Evolutionary conservation across 2,797 vertebrate genomes (phyloP).

Genomic region (Darevskia mixta): DNA sequence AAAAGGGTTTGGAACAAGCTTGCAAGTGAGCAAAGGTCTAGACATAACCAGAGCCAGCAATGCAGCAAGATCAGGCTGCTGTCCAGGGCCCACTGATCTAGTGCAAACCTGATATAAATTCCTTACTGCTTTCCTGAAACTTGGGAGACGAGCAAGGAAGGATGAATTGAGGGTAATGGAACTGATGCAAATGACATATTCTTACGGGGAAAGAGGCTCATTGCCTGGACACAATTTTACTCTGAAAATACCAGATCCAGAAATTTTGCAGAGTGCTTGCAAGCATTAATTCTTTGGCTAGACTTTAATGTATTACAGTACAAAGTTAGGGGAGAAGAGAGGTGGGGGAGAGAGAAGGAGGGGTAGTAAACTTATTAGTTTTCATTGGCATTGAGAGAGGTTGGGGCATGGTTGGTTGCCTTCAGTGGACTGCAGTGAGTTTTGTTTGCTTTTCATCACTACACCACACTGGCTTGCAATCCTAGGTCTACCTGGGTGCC

Average conservation of each 20-base stretch:
- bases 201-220: not conserved
- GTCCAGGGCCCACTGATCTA: not conserved
- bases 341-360: too few relatives aligned
- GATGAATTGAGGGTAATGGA: not conserved
- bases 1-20: not conserved
- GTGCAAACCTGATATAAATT: not conserved
- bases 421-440: too few relatives aligned
- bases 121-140: not conserved
- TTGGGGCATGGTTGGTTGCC: too few relatives aligned
- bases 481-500: too few relatives aligned
- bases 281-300: not conserved
- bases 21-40: not conserved
- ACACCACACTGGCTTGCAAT: too few relatives aligned
- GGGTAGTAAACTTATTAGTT: too few relatives aligned
- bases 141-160: too few relatives aligned
- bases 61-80: not conserved
- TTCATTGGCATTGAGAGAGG: too few relatives aligned
- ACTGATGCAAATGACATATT: not conserved
- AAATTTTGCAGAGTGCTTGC: not conserved
- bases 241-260: not conserved
- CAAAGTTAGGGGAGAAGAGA: too few relatives aligned
- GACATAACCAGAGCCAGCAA: not conserved
- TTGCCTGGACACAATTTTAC: not conserved
- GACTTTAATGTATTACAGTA: too few relatives aligned
- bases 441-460: too few relatives aligned